phyloP scores from a whole-genome alignment of 1,140 invertebrate species.

The Papilio aristodemus region DNA sequence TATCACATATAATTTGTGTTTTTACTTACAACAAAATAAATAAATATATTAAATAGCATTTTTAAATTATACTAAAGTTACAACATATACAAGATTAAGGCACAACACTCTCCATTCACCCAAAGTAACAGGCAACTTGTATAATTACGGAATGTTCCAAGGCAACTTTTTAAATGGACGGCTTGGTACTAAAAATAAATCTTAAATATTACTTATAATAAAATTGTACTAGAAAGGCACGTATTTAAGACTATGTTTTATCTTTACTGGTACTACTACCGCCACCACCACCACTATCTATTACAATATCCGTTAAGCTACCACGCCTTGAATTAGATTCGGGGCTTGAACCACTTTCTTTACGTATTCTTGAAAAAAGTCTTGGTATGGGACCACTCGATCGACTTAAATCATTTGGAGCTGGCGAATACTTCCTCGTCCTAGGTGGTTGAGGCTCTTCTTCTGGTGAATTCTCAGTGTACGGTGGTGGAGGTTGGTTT shows the following conservation, averaged over 20 bases:
- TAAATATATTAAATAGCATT: constrained; percentile 35
- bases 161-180: constrained; percentile 48
- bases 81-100: constrained; percentile 31
- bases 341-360: constrained; percentile 57
- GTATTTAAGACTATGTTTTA: constrained; percentile 53
- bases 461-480: constrained; percentile 57
- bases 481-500: constrained; percentile 67
- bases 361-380: constrained; percentile 68
- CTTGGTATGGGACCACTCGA: constrained; percentile 65
- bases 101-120: constrained; percentile 27
- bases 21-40: constrained; percentile 39
- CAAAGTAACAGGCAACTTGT: constrained; percentile 6
- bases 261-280: constrained; percentile 49
- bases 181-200: constrained; percentile 45
- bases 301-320: constrained; percentile 72
- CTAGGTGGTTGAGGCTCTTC: constrained; percentile 53
- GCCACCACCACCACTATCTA: constrained; percentile 57
- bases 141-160: constrained; percentile 25
- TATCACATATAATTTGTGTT: constrained; percentile 56
- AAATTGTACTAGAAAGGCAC: constrained; percentile 65
- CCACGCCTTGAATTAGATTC: constrained; percentile 64
- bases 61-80: constrained; percentile 32
- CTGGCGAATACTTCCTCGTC: constrained; percentile 68
- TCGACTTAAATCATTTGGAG: constrained; percentile 52
- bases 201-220: constrained; percentile 49